Percentiles rank a stretch among this genome's conserved stretches.
These are phyloP conservation scores for Thyatira batis DNA, from an alignment of 2,888 invertebrate species.

Conservation along the genomic window DNA sequence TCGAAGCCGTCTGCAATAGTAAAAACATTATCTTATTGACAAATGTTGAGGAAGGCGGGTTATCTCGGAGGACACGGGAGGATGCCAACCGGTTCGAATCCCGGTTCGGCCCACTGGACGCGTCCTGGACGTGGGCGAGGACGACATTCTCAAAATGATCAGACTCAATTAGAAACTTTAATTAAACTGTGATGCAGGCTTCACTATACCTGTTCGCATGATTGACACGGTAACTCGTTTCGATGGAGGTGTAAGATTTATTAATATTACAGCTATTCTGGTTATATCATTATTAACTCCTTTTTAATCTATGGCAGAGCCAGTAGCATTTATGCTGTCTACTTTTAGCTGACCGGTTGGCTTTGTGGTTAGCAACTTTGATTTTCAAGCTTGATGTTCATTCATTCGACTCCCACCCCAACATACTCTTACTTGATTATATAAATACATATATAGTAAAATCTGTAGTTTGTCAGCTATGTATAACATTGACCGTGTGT, in stretches of 20 bases:
- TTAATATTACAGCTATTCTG: not conserved
- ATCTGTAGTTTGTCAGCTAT: too few relatives aligned
- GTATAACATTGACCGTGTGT: too few relatives aligned
- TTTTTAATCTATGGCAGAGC: too few relatives aligned
- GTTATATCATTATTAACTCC: not conserved
- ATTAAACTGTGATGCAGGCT: slow-evolving; percentile 18
- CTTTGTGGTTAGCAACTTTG: too few relatives aligned
- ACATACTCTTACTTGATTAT: too few relatives aligned
- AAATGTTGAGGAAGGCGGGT: slow-evolving; percentile 18
- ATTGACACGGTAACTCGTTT: not conserved
- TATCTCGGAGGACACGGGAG: slow-evolving; percentile 14
- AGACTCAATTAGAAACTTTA: slow-evolving; percentile 7
- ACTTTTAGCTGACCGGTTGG: too few relatives aligned
- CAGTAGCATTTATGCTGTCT: too few relatives aligned
- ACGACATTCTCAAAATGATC: slow-evolving; percentile 59
- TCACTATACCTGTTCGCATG: not conserved
- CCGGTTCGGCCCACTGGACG: slow-evolving; percentile 26
- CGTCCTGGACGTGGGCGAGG: slow-evolving; percentile 50
- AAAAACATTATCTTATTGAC: not conserved
- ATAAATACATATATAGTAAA: too few relatives aligned
- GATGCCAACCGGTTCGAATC: slow-evolving; percentile 56
- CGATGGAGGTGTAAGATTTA: not conserved
- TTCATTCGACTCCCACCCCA: too few relatives aligned
- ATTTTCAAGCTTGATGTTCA: too few relatives aligned
- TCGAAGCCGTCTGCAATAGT: not conserved